Evolutionary conservation across 1,140 invertebrate species (phyloP), one percentile per base, ranked within the genome.

Genomic region (Drosophila nikananu): DNA sequence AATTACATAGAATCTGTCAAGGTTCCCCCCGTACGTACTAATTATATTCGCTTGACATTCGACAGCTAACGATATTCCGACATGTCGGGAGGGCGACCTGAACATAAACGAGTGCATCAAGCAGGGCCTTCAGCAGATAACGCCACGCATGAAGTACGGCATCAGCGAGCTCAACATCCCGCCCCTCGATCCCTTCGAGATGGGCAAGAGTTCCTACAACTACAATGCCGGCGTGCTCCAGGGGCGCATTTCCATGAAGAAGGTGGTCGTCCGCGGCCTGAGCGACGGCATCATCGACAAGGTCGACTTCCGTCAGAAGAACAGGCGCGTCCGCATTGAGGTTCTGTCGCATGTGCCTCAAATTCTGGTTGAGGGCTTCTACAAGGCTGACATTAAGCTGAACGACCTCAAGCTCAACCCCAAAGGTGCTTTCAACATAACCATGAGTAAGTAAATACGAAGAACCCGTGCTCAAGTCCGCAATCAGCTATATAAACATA

Each of bases 331-430:
- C 3, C 72, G 74, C 3, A 60, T 92, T 55, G 80, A 82, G 57
- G 48, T 91, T 41, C 42, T 70, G 12, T 65, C 79, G 19, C 75
- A 78, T 44, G 52, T 91, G 27, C 92, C 92, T 8, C 68, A 80
- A 39, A 71, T 93, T 66, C 66, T 79, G 37, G 76, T 83, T 2
- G 91, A 92, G 58, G 92, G 92, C 39, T 42, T 61, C 41, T 93
- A 93, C 63, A 92, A 92, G 59, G 92, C 91, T 25, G 86, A 93
- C 63, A 80, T 93, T 2, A 86, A 81, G 32, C 66, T 93, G 9
- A 93, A 92, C 55, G 81, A 92, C 35, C 66, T 93, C 25, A 92
- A 91, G 66, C 80, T 93, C n/a, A 86, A 80, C n/a, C 91, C 92
- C 32, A 92, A 93, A 67, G 92, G 92, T 32, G 77, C 63, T 46